These are phyloP conservation scores for Scaptomyza tumidula DNA, from an alignment of 2,888 invertebrate genomes.

Conservation along the genomic window DNA sequence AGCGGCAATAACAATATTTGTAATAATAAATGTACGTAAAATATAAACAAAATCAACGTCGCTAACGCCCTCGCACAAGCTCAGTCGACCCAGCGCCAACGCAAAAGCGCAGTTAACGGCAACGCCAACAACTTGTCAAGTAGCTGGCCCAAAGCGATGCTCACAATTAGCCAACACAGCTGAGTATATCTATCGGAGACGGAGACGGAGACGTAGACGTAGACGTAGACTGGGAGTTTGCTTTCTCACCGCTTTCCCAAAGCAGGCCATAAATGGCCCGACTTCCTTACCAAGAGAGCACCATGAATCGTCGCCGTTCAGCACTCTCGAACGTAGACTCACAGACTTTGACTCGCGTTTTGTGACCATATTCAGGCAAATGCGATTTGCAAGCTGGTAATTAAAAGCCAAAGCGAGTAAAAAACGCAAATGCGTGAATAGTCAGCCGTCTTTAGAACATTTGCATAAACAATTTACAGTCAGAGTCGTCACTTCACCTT, in stretches of 20 bases:
- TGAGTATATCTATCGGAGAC: constrained; percentile 7
- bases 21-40: constrained; percentile 80
- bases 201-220: constrained; percentile 8
- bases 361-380: constrained; percentile 75
- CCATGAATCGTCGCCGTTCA: constrained; percentile 6
- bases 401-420: constrained; percentile 69
- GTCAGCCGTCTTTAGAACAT: constrained; percentile 55
- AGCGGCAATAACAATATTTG: constrained; percentile 77
- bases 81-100: constrained; percentile 42
- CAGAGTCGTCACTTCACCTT: constrained; percentile 17
- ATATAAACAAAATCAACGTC: constrained; percentile 71
- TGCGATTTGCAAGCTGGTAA: constrained; percentile 71
- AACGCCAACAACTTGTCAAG: constrained; percentile 59
- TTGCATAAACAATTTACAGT: constrained; percentile 66
- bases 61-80: constrained; percentile 56
- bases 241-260: constrained; percentile 77
- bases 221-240: constrained; percentile 29
- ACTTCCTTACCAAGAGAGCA: constrained; percentile 64
- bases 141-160: constrained; percentile 69
- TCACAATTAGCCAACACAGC: constrained; percentile 70
- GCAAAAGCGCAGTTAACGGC: constrained; percentile 49
- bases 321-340: constrained; percentile 27
- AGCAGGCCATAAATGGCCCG: constrained; percentile 65
- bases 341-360: constrained; percentile 52
- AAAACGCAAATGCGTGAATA: constrained; percentile 45